Percentiles rank a stretch among this genome's conserved stretches.
These are phyloP conservation scores for Acleris sparsana DNA, from an alignment of 2,888 invertebrate species.

Conservation along the genomic window DNA sequence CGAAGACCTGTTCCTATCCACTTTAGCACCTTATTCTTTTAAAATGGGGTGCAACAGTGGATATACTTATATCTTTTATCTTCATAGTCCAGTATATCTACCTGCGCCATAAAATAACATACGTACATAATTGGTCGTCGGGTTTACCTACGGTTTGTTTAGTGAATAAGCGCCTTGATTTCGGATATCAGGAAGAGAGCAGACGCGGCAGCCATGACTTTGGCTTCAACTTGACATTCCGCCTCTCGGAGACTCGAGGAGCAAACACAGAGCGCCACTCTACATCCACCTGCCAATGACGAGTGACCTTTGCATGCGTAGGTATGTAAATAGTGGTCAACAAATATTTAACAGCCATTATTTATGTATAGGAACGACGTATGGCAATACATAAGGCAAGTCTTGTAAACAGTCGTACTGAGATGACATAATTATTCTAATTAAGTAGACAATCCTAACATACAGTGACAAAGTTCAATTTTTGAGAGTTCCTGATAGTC, in stretches of 20 bases:
- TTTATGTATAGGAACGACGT: slow-evolving; percentile 28
- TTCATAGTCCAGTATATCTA: too few species aligned
- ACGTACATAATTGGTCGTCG: too few species aligned
- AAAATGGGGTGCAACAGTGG: too few species aligned
- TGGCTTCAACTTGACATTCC: slow-evolving; percentile 61
- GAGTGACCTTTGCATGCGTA: slow-evolving; percentile 62
- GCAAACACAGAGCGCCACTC: slow-evolving; percentile 57
- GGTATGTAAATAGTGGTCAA: slow-evolving; percentile 55
- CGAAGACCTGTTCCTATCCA: too few species aligned
- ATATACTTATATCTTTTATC: too few species aligned
- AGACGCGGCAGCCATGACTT: slow-evolving; percentile 46
- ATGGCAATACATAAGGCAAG: neutral
- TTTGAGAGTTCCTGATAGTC: neutral
- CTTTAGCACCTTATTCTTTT: too few species aligned
- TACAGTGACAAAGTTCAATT: slow-evolving; percentile 1
- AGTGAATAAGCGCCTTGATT: neutral
- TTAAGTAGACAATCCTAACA: slow-evolving; percentile 2
- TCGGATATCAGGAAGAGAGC: slow-evolving; percentile 21
- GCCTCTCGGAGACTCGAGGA: slow-evolving; percentile 36
- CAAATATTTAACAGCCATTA: slow-evolving; percentile 60
- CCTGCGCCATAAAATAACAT: too few species aligned
- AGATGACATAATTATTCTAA: slow-evolving; percentile 14
- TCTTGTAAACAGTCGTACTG: neutral
- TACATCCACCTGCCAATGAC: slow-evolving; percentile 59
- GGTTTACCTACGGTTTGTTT: too few species aligned